These are phyloP conservation scores for Chiloscyllium punctatum DNA, from an alignment of 2,797 vertebrate genomes.

Conservation along the genomic window DNA sequence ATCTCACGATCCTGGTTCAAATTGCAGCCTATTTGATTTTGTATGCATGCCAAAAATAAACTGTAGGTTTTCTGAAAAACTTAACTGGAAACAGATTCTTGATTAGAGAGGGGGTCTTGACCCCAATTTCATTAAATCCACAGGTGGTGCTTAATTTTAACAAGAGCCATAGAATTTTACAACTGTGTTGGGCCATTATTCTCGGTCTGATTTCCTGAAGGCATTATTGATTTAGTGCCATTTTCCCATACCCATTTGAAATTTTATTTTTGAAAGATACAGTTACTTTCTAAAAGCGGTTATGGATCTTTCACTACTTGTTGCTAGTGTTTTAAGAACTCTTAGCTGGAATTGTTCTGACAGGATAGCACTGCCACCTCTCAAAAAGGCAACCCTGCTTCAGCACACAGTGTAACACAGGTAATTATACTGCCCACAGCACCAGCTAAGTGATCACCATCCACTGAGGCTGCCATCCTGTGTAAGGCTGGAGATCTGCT, in stretches of 20 bases:
- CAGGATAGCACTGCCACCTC: not conserved
- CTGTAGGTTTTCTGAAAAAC: conserved; percentile 1
- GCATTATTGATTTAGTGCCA: not conserved
- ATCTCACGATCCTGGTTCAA: not conserved
- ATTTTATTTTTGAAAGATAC: not conserved
- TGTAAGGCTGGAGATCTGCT: not conserved
- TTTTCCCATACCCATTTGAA: not conserved
- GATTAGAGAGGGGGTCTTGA: not conserved
- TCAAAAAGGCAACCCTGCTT: not conserved
- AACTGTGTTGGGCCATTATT: not conserved
- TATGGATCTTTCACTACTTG: not conserved
- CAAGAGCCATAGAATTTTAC: not conserved
- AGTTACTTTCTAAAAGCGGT: not conserved
- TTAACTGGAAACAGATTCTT: not conserved
- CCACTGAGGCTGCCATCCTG: not conserved
- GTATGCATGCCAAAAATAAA: not conserved
- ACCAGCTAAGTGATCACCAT: not conserved
- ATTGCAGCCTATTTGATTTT: not conserved
- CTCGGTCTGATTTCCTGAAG: not conserved
- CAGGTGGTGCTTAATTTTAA: not conserved
- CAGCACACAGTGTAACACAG: not conserved
- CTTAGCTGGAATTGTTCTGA: not conserved
- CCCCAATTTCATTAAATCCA: not conserved
- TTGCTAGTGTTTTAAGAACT: not conserved
- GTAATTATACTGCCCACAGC: not conserved